Evolutionary conservation across 2,797 vertebrate genomes (phyloP).

Genomic region (Nyctibius grandis): DNA sequence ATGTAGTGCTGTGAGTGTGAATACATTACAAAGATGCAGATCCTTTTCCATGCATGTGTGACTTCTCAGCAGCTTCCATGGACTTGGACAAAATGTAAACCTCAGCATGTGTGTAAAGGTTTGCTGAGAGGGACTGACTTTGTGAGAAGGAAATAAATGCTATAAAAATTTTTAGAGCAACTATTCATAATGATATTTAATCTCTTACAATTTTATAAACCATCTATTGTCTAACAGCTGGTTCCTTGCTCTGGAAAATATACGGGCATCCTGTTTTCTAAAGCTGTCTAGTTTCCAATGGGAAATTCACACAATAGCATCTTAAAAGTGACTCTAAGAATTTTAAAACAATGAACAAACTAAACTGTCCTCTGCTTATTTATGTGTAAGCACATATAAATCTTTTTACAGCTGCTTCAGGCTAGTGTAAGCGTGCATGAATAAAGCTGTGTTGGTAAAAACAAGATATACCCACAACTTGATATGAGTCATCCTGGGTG

Average conservation of each 20-base stretch:
- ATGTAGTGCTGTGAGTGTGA: neutral
- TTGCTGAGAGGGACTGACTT: neutral
- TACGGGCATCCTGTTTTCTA: constrained; percentile 9
- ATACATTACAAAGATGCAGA: neutral
- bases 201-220: neutral
- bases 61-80: neutral
- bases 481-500: neutral
- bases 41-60: neutral
- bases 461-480: neutral
- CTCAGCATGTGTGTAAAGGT: neutral
- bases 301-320: neutral
- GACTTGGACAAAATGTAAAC: neutral
- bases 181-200: neutral
- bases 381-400: neutral
- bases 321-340: neutral
- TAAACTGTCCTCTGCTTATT: neutral
- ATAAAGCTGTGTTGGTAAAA: neutral
- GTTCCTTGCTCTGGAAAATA: neutral
- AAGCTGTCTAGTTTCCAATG: neutral
- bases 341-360: neutral
- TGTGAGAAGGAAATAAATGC: neutral
- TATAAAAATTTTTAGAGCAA: neutral
- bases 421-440: neutral
- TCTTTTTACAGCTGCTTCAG: neutral
- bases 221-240: neutral